Evolutionary conservation across 2,797 vertebrate species (phyloP).

Genomic region (Adelosebastes latens): DNA sequence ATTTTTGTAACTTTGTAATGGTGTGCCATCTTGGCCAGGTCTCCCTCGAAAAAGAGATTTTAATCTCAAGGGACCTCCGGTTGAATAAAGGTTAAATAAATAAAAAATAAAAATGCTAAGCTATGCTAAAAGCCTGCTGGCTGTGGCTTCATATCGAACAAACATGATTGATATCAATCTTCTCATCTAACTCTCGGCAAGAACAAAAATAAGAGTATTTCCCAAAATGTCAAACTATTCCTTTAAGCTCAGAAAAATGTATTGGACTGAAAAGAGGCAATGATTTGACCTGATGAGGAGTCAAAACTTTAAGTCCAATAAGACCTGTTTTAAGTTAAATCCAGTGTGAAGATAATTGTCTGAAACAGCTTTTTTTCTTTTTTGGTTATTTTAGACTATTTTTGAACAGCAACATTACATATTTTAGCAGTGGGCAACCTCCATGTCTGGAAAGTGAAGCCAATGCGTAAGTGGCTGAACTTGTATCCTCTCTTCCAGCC

Average conservation of each 20-base stretch:
- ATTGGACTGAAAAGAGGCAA: not conserved
- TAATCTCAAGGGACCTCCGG: too few species aligned
- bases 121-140: too few species aligned
- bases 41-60: too few species aligned
- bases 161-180: not conserved
- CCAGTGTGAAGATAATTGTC: not conserved
- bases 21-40: too few species aligned
- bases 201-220: not conserved
- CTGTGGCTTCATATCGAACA: not conserved
- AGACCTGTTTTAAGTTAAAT: not conserved
- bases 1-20: too few species aligned
- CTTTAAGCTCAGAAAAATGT: not conserved
- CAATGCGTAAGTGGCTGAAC: too few species aligned
- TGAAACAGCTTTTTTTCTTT: not conserved
- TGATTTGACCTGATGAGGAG: not conserved
- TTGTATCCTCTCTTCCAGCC: too few species aligned
- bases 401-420: not conserved
- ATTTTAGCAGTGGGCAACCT: too few species aligned
- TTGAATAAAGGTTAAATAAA: too few species aligned
- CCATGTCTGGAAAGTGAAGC: too few species aligned
- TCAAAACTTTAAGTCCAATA: not conserved
- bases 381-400: not conserved
- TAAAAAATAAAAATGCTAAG: too few species aligned
- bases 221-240: not conserved
- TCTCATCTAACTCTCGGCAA: not conserved